Conservation (phyloP, 2,797 vertebrate genomes). For the Mycteria americana region DNA sequence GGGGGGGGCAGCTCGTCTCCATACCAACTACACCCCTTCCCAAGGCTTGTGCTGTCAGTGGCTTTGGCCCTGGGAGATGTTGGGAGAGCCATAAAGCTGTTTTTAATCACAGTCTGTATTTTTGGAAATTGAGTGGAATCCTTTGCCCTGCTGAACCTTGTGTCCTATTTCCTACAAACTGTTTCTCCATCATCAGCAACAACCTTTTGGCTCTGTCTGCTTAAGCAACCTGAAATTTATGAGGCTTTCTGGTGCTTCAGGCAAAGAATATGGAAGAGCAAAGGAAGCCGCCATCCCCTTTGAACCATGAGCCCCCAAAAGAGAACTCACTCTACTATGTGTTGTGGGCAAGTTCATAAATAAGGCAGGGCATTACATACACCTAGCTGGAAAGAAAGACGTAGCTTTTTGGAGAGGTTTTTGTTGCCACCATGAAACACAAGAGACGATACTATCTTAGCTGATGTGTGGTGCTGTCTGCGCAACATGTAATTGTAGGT, state of each 20-base stretch:
- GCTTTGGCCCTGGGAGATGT: not conserved
- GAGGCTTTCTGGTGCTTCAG: not conserved
- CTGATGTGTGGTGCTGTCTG: not conserved
- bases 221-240: not conserved
- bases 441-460: not conserved
- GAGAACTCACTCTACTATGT: not conserved
- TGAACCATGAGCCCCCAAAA: not conserved
- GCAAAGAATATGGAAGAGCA: not conserved
- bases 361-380: not conserved
- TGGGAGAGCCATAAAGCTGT: not conserved
- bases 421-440: not conserved
- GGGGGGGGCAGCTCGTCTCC: not conserved
- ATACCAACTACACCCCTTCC: not conserved
- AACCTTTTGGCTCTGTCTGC: not conserved
- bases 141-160: not conserved
- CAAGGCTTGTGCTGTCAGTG: not conserved
- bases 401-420: not conserved
- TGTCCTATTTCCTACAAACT: not conserved
- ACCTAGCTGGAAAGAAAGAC: not conserved
- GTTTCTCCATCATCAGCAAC: not conserved
- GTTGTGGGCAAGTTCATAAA: not conserved
- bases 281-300: not conserved
- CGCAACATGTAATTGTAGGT: not conserved
- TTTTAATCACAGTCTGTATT: slow-evolving; percentile 12
- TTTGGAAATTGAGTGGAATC: slow-evolving; percentile 3